Evolutionary conservation across 53 echinoderm and acorn worm genomes (phyloP).

Genomic region (Paracentrotus lividus): DNA sequence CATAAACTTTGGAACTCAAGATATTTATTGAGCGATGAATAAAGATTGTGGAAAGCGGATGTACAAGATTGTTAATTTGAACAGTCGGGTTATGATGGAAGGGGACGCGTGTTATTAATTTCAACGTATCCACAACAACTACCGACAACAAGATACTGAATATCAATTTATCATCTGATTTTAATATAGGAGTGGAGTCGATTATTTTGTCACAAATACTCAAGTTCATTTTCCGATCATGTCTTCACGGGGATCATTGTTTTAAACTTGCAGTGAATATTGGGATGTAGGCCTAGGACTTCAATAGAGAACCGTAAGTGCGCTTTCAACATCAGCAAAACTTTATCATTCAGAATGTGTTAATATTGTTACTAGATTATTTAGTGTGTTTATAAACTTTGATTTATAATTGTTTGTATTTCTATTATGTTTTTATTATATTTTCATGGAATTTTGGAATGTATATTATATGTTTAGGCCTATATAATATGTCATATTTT

Average conservation of each 20-base stretch:
- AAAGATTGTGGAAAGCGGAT: conserved; percentile 9
- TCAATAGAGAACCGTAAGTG: neutral
- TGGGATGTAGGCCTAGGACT: neutral
- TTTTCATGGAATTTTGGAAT: too few species aligned
- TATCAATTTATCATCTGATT: neutral
- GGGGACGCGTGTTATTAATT: neutral
- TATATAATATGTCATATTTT: too few species aligned
- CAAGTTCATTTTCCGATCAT: neutral
- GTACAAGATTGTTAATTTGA: neutral
- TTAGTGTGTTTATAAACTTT: neutral
- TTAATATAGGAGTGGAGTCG: neutral
- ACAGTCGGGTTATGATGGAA: neutral
- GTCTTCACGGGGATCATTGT: neutral
- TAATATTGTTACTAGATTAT: neutral
- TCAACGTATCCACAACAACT: conserved; percentile 8
- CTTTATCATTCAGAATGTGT: too few species aligned
- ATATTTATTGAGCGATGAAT: neutral
- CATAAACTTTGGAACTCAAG: neutral
- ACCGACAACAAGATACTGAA: neutral
- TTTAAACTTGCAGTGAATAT: neutral
- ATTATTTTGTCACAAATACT: neutral
- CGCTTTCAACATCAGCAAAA: too few species aligned
- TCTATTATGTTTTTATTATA: too few species aligned
- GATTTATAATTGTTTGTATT: too few species aligned
- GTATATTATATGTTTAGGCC: too few species aligned